These are phyloP conservation scores for Dendrolimus punctatus DNA, from an alignment of 1,140 invertebrate genomes.

Conservation along the genomic window DNA sequence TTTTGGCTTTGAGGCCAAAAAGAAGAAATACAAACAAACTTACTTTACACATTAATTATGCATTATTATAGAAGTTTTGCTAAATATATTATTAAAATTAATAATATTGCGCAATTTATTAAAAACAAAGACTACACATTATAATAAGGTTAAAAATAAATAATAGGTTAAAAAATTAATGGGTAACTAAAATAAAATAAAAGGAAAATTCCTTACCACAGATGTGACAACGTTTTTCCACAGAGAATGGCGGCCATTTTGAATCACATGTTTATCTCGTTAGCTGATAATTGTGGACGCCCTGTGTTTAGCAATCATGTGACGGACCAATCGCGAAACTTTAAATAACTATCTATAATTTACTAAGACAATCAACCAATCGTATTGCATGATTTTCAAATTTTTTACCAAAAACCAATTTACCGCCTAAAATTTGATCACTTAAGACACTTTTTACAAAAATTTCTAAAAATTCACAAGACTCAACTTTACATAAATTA, in stretches of 20 bases:
- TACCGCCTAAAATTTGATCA: conserved; percentile 22
- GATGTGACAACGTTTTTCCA: conserved; percentile 26
- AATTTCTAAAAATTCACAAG: not conserved
- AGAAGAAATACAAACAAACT: too few relatives aligned
- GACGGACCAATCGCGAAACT: conserved; percentile 54
- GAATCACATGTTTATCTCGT: conserved; percentile 60
- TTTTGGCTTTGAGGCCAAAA: too few relatives aligned
- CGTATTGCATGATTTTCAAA: conserved; percentile 15
- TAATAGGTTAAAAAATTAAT: conserved; percentile 4
- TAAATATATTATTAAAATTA: too few relatives aligned
- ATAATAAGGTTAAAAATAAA: not conserved
- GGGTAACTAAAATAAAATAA: conserved; percentile 13
- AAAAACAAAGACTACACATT: too few relatives aligned
- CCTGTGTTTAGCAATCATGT: conserved; percentile 37
- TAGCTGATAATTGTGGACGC: conserved; percentile 36
- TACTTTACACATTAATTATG: too few relatives aligned
- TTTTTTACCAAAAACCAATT: conserved; percentile 17
- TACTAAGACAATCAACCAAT: conserved; percentile 37
- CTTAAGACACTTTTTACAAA: conserved; percentile 2
- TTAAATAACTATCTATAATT: conserved; percentile 23
- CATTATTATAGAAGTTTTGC: too few relatives aligned
- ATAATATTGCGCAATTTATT: too few relatives aligned
- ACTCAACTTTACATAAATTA: not conserved
- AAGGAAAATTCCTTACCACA: conserved; percentile 36
- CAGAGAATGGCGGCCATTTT: conserved; percentile 55